Conservation (phyloP, 2,797 vertebrate genomes). For the Danio tinwini region DNA sequence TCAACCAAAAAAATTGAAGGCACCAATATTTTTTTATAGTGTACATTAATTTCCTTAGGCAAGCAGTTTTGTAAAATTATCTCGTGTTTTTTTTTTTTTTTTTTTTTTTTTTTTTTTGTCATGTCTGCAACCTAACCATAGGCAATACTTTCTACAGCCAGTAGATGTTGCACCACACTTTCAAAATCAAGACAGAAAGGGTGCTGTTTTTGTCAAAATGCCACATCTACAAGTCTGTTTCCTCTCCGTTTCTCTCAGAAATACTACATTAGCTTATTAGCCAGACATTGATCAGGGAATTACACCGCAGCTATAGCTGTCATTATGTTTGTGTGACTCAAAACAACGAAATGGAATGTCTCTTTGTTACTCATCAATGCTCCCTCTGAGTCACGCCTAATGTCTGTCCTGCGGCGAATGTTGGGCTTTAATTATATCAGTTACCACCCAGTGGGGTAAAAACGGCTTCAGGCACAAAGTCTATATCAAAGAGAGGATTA, state of each 20-base stretch:
- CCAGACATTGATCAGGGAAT: slow-evolving; percentile 1
- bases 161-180: slow-evolving; percentile 69
- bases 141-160: slow-evolving; percentile 64
- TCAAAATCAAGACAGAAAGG: slow-evolving; percentile 46
- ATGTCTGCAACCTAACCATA: slow-evolving; percentile 6
- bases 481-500: slow-evolving; percentile 59
- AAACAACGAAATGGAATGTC: slow-evolving; percentile 32
- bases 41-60: not conserved
- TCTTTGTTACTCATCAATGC: not conserved
- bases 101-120: not conserved
- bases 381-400: slow-evolving; percentile 26
- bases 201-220: slow-evolving; percentile 15
- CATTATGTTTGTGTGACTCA: slow-evolving; percentile 9
- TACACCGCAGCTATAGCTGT: slow-evolving; percentile 9
- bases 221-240: not conserved
- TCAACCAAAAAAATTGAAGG: too few species aligned
- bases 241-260: not conserved
- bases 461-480: slow-evolving; percentile 34
- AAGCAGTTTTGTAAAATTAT: not conserved
- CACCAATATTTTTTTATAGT: too few species aligned
- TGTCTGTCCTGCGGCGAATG: not conserved
- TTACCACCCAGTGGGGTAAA: slow-evolving; percentile 56
- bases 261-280: not conserved
- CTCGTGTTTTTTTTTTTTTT: too few species aligned
- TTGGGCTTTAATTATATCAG: slow-evolving; percentile 34